Percentiles rank a stretch among this genome's conserved stretches.
Evolutionary conservation across 1,140 invertebrate genomes (phyloP).

Genomic region (Ectropis grisescens): DNA sequence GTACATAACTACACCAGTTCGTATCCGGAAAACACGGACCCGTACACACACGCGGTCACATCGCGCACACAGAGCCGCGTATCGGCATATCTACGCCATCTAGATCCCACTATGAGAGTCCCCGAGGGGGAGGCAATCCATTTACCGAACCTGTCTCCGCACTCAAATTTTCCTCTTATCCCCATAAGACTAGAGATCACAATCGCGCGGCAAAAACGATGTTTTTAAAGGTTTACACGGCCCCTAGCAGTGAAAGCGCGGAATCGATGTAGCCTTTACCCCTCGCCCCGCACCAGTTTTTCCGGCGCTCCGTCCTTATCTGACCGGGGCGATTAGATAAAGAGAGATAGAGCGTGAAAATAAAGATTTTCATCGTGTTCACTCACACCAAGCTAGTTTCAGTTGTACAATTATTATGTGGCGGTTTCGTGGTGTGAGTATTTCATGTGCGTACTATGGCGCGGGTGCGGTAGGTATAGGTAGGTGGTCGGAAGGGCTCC

Average conservation of each 20-base stretch:
- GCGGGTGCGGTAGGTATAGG: background rate
- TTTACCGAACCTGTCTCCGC: conserved; percentile 42
- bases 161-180: conserved; percentile 46
- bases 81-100: conserved; percentile 68
- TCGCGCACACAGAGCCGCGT: conserved; percentile 43
- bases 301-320: conserved; percentile 68
- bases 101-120: conserved; percentile 67
- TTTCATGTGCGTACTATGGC: conserved; percentile 31
- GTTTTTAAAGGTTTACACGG: conserved; percentile 69
- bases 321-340: conserved; percentile 66
- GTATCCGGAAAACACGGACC: conserved; percentile 47
- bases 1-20: conserved; percentile 36
- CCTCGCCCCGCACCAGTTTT: conserved; percentile 65
- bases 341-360: conserved; percentile 70
- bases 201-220: conserved; percentile 53
- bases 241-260: conserved; percentile 69
- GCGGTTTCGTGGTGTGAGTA: conserved; percentile 33
- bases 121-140: conserved; percentile 68
- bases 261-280: conserved; percentile 69
- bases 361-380: conserved; percentile 71
- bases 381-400: conserved; percentile 53
- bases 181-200: conserved; percentile 52
- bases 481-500: conserved; percentile 31
- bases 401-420: conserved; percentile 27
- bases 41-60: conserved; percentile 33